phyloP scores from a whole-genome alignment of 2,888 invertebrate species.

The Eristalis intricaria region DNA sequence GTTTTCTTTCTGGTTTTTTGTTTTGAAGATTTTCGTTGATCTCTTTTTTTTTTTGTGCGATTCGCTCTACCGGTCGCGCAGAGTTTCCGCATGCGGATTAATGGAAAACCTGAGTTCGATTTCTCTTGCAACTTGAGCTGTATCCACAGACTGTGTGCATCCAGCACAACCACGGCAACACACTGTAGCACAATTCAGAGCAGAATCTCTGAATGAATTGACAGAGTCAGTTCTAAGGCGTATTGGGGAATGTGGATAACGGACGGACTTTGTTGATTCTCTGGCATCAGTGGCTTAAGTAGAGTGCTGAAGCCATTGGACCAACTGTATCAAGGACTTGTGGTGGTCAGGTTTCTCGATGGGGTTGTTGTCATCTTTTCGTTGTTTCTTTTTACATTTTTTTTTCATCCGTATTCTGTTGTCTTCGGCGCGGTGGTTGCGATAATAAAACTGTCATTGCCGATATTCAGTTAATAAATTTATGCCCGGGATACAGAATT shows the following conservation, averaged over 20 bases:
- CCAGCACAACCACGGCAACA: constrained; percentile 11
- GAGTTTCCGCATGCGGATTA: constrained; percentile 53
- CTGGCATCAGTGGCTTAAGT: constrained; percentile 63
- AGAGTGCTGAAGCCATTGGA: constrained; percentile 55
- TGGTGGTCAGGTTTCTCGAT: constrained; percentile 60
- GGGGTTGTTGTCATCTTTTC: constrained; percentile 31
- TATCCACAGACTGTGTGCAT: constrained; percentile 4
- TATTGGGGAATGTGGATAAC: constrained; percentile 48
- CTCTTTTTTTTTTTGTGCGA: neutral
- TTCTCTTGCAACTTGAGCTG: constrained; percentile 47
- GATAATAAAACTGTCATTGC: constrained; percentile 80
- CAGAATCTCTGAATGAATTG: constrained; percentile 58
- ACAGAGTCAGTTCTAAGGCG: constrained; percentile 55
- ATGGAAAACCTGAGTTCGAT: constrained; percentile 35
- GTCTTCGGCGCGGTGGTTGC: constrained; percentile 74
- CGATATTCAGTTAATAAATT: constrained; percentile 78
- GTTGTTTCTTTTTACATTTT: constrained; percentile 10
- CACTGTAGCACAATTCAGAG: neutral
- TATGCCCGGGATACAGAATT: constrained; percentile 73
- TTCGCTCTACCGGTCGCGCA: neutral
- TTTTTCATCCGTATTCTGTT: constrained; percentile 48
- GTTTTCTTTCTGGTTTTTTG: constrained; percentile 17
- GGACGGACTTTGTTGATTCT: constrained; percentile 47
- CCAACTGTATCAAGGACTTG: constrained; percentile 50
- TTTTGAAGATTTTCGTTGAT: constrained; percentile 2